phyloP scores from a whole-genome alignment of 2,113 vertebrate species.

The Panurus biarmicus region DNA sequence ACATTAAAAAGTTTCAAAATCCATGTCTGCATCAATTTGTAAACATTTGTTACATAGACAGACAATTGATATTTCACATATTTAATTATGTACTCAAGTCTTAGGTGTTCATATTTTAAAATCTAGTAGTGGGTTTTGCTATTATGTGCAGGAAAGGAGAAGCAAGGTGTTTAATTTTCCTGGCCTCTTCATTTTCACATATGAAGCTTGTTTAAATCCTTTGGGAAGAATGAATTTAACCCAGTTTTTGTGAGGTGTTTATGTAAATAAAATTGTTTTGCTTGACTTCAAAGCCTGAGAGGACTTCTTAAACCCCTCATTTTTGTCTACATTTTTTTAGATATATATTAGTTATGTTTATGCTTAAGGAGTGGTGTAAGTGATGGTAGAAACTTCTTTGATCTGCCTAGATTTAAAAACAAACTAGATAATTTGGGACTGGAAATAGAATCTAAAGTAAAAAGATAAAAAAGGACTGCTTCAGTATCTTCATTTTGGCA shows the following conservation, averaged over 20 bases:
- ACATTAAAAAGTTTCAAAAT: neutral
- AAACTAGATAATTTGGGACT: neutral
- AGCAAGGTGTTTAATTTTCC: neutral
- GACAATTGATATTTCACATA: neutral
- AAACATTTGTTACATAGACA: neutral
- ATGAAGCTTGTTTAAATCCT: neutral
- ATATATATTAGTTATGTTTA: neutral
- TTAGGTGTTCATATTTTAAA: neutral
- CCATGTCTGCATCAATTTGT: neutral
- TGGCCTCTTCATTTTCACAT: neutral
- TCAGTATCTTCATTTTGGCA: neutral
- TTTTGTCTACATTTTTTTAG: neutral
- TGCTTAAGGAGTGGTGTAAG: neutral
- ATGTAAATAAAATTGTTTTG: conserved; percentile 21
- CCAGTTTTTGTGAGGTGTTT: conserved; percentile 10
- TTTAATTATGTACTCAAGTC: neutral
- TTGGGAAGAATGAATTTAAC: conserved; percentile 9
- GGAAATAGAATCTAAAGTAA: neutral
- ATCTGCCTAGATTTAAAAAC: neutral
- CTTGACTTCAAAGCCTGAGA: conserved; percentile 33
- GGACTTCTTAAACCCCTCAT: neutral
- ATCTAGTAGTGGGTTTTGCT: neutral
- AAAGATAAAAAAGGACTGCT: neutral
- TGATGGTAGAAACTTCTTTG: conserved; percentile 1
- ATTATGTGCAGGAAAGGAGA: neutral